These are phyloP conservation scores for Sipha maydis DNA, from an alignment of 2,888 invertebrate genomes.

Conservation along the genomic window DNA sequence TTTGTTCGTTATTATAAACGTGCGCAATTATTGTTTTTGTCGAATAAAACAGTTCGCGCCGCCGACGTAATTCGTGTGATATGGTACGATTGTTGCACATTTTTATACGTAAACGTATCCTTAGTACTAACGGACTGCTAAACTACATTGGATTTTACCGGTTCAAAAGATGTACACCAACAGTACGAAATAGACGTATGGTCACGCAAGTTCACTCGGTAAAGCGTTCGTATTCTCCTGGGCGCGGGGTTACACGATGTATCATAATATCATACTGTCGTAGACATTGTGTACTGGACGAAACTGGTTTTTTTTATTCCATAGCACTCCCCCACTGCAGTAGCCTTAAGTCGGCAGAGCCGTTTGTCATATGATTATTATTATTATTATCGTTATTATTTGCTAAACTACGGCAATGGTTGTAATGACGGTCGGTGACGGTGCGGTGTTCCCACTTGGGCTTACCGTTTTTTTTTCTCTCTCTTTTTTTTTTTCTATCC, in stretches of 20 bases:
- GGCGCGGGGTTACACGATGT: background rate
- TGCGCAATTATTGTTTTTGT: too few species aligned
- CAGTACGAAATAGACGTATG: too few species aligned
- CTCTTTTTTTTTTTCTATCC: too few species aligned
- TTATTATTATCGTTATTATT: background rate
- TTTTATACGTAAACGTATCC: too few species aligned
- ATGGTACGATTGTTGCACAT: too few species aligned
- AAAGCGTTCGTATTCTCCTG: background rate
- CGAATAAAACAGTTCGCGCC: too few species aligned
- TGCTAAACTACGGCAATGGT: background rate
- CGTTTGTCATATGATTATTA: constrained; percentile 1
- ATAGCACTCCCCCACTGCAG: background rate
- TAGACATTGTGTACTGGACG: background rate
- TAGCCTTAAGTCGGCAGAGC: background rate
- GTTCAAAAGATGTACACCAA: too few species aligned
- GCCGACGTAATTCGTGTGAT: too few species aligned
- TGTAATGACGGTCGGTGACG: background rate
- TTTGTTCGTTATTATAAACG: too few species aligned
- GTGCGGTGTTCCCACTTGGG: background rate
- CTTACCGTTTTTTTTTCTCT: too few species aligned
- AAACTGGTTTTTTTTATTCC: background rate
- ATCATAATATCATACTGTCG: background rate
- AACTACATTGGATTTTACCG: too few species aligned
- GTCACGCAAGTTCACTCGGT: background rate
- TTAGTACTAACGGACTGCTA: too few species aligned